Evolutionary conservation across 2,888 invertebrate genomes (phyloP).

Genomic region (Drosophila hamatofila): DNA sequence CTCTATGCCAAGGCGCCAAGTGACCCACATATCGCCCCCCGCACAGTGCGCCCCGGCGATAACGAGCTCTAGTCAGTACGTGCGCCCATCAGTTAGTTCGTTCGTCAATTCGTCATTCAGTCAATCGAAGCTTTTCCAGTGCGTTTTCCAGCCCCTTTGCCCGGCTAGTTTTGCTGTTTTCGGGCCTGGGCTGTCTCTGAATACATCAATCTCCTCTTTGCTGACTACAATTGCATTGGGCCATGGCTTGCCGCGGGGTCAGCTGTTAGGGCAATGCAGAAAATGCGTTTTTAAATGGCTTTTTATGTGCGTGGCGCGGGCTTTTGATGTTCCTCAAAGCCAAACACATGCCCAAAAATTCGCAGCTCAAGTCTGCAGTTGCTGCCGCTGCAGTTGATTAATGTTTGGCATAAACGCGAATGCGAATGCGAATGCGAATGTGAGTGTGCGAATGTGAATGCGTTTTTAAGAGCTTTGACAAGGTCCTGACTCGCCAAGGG

Average conservation of each 20-base stretch:
- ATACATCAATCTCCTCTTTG: constrained; percentile 73
- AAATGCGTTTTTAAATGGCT: constrained; percentile 83
- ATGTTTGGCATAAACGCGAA: constrained; percentile 81
- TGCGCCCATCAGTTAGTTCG: constrained; percentile 11
- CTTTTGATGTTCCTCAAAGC: constrained; percentile 73
- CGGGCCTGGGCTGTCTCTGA: constrained; percentile 69
- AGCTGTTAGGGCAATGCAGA: constrained; percentile 58
- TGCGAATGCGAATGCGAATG: constrained; percentile 53
- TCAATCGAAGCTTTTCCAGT: constrained; percentile 38
- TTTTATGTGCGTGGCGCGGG: constrained; percentile 80
- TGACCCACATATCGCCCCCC: constrained; percentile 64
- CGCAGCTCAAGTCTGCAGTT: constrained; percentile 57
- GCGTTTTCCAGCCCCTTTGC: constrained; percentile 33
- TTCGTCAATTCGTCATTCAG: constrained; percentile 18
- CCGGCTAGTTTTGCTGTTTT: background rate
- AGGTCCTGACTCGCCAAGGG: constrained; percentile 74
- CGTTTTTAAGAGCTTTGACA: constrained; percentile 80
- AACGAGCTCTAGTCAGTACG: constrained; percentile 53
- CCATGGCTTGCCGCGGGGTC: constrained; percentile 54
- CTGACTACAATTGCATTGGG: constrained; percentile 52
- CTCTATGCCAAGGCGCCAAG: constrained; percentile 64
- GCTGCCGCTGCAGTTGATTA: constrained; percentile 72
- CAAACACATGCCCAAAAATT: constrained; percentile 77
- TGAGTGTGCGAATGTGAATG: constrained; percentile 53
- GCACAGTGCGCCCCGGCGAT: constrained; percentile 27